Evolutionary conservation across 1,140 invertebrate species (phyloP).

Genomic region (Eumeta japonica): DNA sequence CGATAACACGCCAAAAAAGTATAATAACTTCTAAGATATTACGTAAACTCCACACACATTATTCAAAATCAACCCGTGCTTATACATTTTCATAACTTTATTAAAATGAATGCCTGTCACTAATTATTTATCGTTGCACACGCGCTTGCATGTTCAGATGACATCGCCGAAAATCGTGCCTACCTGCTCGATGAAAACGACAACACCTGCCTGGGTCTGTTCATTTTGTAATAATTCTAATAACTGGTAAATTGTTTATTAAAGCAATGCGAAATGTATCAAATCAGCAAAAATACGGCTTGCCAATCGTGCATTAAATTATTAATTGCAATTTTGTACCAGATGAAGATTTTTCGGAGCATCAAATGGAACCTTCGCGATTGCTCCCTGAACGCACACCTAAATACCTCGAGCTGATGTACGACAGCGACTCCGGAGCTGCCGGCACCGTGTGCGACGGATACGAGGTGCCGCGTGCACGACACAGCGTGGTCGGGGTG

Average conservation of each 20-base stretch:
- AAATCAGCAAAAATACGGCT: too few species aligned
- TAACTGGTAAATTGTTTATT: too few species aligned
- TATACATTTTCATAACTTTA: too few species aligned
- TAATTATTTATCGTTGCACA: too few species aligned
- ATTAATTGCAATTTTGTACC: too few species aligned
- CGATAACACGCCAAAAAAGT: too few species aligned
- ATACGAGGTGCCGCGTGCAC: constrained; percentile 61
- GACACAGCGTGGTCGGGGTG: constrained; percentile 43
- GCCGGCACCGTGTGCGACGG: constrained; percentile 49
- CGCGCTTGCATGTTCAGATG: constrained; percentile 49
- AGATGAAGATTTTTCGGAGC: constrained; percentile 44
- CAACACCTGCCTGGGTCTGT: constrained; percentile 47
- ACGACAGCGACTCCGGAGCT: constrained; percentile 39
- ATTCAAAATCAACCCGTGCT: too few species aligned
- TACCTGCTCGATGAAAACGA: constrained; percentile 53
- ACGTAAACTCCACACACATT: too few species aligned
- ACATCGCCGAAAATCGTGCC: constrained; percentile 49
- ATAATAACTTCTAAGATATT: too few species aligned
- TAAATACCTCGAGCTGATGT: constrained; percentile 62
- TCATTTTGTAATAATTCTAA: constrained; percentile 8
- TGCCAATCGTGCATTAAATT: too few species aligned
- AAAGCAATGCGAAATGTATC: too few species aligned
- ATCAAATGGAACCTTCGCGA: constrained; percentile 41
- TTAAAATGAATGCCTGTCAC: too few species aligned
- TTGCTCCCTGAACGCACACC: constrained; percentile 43